Conservation (phyloP, 2,113 vertebrate genomes). For the Lota lota region DNA sequence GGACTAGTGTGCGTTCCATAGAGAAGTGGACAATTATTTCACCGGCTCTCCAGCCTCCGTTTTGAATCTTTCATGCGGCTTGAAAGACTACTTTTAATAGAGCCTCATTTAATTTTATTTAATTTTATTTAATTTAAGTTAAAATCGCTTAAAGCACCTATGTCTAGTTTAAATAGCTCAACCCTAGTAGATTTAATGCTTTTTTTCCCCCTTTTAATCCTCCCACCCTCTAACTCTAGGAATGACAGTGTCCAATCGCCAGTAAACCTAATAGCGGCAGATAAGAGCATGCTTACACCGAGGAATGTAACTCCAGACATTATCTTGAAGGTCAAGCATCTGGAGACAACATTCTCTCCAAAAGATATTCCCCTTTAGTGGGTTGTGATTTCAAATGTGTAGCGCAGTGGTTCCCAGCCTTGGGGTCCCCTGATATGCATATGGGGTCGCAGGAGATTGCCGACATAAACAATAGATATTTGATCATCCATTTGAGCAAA, state of each 20-base stretch:
- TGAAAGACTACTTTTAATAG: constrained; percentile 43
- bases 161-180: constrained; percentile 52
- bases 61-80: constrained; percentile 31
- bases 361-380: neutral
- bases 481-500: too few species aligned
- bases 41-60: neutral
- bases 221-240: constrained; percentile 24
- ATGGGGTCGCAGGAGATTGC: too few species aligned
- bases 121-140: too few species aligned
- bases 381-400: neutral
- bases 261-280: constrained; percentile 18
- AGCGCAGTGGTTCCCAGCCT: neutral
- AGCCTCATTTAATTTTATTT: constrained; percentile 55
- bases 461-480: too few species aligned
- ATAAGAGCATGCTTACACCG: constrained; percentile 21
- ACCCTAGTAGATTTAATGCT: constrained; percentile 39
- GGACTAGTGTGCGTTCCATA: constrained; percentile 9
- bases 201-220: constrained; percentile 42
- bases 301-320: constrained; percentile 27
- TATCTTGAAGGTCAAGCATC: constrained; percentile 19
- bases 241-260: constrained; percentile 26
- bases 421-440: too few species aligned
- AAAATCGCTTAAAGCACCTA: constrained; percentile 50
- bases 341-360: neutral
- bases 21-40: neutral